These are phyloP conservation scores for Phasia obesa DNA, from an alignment of 2,888 invertebrate species.

Conservation along the genomic window DNA sequence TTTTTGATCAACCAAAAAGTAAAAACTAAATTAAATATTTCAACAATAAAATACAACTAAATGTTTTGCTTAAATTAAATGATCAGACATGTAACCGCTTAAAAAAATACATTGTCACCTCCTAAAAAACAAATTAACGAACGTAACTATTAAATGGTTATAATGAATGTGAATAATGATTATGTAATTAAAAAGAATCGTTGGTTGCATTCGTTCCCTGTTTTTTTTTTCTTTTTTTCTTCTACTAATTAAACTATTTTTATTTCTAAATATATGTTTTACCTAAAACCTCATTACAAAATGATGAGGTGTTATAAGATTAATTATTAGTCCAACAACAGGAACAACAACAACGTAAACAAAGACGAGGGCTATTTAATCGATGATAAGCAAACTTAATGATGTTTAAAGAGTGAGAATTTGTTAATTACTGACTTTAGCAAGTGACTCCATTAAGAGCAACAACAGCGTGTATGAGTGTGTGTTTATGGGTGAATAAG, in stretches of 20 bases:
- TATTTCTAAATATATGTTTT: constrained; percentile 38
- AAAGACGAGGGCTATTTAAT: constrained; percentile 43
- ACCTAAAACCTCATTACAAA: constrained; percentile 58
- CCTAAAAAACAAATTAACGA: constrained; percentile 40
- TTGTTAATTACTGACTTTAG: constrained; percentile 67
- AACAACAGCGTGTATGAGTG: neutral
- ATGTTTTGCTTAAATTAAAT: constrained; percentile 3
- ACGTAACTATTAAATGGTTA: constrained; percentile 64
- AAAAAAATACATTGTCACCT: constrained; percentile 21
- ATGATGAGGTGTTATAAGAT: constrained; percentile 70
- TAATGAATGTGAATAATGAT: constrained; percentile 65
- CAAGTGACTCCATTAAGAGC: constrained; percentile 65
- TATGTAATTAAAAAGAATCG: constrained; percentile 67
- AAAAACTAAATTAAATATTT: constrained; percentile 1
- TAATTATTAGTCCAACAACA: constrained; percentile 61
- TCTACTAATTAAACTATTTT: neutral
- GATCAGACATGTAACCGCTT: constrained; percentile 22
- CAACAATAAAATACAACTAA: neutral
- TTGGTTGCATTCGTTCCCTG: constrained; percentile 26
- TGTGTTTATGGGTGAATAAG: neutral
- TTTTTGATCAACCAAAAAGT: neutral
- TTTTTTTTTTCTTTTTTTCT: neutral
- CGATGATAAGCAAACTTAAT: constrained; percentile 67
- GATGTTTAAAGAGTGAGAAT: constrained; percentile 70
- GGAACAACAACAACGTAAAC: neutral